These are phyloP conservation scores for Edolisoma coerulescens DNA, from an alignment of 2,113 vertebrate species.

Conservation along the genomic window DNA sequence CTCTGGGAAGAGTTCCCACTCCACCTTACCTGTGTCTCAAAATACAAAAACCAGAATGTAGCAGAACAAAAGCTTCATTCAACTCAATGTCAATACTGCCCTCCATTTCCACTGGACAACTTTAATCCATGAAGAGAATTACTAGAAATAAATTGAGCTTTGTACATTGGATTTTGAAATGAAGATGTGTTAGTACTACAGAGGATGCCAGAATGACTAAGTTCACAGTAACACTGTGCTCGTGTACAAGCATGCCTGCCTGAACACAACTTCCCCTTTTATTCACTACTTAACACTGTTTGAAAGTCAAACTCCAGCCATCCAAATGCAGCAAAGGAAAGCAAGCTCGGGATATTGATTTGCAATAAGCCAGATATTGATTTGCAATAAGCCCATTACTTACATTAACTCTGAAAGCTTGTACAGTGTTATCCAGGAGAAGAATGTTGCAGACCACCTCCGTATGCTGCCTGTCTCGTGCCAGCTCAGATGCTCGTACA, in stretches of 20 bases:
- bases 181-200: background rate
- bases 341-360: fast-evolving
- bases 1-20: background rate
- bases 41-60: background rate
- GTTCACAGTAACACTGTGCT: background rate
- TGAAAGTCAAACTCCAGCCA: background rate
- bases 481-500: constrained; percentile 99
- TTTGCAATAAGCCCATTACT: constrained; percentile 61
- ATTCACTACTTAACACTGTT: background rate
- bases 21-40: background rate
- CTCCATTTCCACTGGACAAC: background rate
- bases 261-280: background rate
- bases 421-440: constrained; percentile 96
- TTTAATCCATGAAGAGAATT: background rate
- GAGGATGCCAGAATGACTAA: constrained; percentile 14
- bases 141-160: background rate
- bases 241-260: background rate
- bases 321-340: background rate
- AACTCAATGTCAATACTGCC: background rate
- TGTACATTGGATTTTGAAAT: background rate
- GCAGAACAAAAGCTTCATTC: background rate
- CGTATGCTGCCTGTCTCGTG: constrained; percentile 96
- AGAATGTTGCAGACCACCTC: constrained; percentile 96
- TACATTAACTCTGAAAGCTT: constrained; percentile 94
- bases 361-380: background rate